Conservation (phyloP, 2,797 vertebrate species). For the Lutjanus argentimaculatus region DNA sequence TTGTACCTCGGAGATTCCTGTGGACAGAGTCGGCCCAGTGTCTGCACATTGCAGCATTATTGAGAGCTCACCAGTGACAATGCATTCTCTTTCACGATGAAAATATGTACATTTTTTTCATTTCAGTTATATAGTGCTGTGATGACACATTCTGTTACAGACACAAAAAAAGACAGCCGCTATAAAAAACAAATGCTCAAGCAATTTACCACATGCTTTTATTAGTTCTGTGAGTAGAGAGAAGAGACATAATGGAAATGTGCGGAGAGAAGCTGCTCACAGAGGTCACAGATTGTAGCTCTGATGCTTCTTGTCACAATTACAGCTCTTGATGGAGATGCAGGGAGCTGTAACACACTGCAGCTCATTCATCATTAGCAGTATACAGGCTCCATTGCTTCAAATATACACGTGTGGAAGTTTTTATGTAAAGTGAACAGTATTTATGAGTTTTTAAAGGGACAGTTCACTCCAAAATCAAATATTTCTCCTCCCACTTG, state of each 20-base stretch:
- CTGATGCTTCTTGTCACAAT: conserved; percentile 35
- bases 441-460: background rate
- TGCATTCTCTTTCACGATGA: conserved; percentile 22
- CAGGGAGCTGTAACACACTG: background rate
- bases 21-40: conserved; percentile 33
- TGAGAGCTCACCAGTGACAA: conserved; percentile 18
- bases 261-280: conserved; percentile 34
- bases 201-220: conserved; percentile 39
- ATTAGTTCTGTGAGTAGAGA: conserved; percentile 32
- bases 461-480: too few relatives aligned
- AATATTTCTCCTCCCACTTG: too few relatives aligned
- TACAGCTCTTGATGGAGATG: conserved; percentile 14
- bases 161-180: conserved; percentile 11
- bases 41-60: conserved; percentile 14
- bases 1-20: conserved; percentile 45
- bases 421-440: conserved; percentile 4
- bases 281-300: conserved; percentile 22
- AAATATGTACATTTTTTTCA: background rate
- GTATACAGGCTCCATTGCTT: background rate
- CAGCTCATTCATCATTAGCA: background rate
- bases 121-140: conserved; percentile 9
- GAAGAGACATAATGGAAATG: conserved; percentile 35
- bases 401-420: background rate
- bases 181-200: conserved; percentile 44
- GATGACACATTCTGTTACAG: conserved; percentile 49